Conservation (phyloP, 1,140 invertebrate genomes). For the Pectinophora gossypiella region DNA sequence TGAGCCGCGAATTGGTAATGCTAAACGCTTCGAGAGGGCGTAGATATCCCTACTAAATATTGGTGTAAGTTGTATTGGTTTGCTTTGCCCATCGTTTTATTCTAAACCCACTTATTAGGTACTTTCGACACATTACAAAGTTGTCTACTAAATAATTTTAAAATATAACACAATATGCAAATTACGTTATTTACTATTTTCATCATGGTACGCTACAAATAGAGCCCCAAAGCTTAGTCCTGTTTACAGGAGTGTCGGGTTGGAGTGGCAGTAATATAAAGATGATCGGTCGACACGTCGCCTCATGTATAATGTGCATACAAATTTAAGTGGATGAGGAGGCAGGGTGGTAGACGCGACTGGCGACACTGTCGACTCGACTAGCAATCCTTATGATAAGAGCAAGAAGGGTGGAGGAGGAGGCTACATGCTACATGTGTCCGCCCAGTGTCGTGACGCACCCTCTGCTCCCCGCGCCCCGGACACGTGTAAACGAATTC, state of each 20-base stretch:
- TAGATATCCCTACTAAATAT: slow-evolving; percentile 26
- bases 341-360: slow-evolving; percentile 18
- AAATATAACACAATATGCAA: no score
- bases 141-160: no score
- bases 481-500: slow-evolving; percentile 45
- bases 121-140: no score
- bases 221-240: neutral
- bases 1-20: slow-evolving; percentile 47
- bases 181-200: neutral
- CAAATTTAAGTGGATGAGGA: slow-evolving; percentile 54
- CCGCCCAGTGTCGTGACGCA: slow-evolving; percentile 40
- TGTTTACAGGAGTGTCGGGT: slow-evolving; percentile 22
- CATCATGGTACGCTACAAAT: neutral
- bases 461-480: slow-evolving; percentile 19
- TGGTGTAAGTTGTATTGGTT: neutral
- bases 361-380: slow-evolving; percentile 21
- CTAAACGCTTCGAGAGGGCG: slow-evolving; percentile 36
- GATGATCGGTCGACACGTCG: slow-evolving; percentile 57
- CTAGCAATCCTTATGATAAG: slow-evolving; percentile 37
- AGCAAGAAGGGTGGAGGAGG: slow-evolving; percentile 24
- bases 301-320: slow-evolving; percentile 70
- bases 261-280: slow-evolving; percentile 50
- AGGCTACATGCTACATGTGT: slow-evolving; percentile 35
- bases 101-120: no score
- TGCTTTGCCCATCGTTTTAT: no score